Conservation (phyloP, 23 tunicate genomes). For the Halocynthia aurantium region DNA sequence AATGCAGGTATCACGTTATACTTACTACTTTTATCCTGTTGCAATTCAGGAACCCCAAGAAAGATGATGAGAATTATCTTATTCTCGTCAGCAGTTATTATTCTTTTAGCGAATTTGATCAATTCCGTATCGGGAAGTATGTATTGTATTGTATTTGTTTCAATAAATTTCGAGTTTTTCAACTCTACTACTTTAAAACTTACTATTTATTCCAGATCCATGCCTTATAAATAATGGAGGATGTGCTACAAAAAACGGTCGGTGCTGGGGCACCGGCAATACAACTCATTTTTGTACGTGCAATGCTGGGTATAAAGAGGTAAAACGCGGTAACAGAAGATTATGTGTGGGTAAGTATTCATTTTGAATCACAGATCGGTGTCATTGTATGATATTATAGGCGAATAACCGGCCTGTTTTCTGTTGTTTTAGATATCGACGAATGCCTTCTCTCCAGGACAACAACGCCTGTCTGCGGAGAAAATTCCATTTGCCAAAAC, state of each 20-base stretch:
- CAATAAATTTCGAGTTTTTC: too few species aligned
- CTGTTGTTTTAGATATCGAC: slow-evolving; percentile 9
- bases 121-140: too few species aligned
- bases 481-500: slow-evolving; percentile 21
- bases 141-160: too few species aligned
- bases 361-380: not conserved
- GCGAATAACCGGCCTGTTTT: not conserved
- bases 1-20: too few species aligned
- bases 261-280: slow-evolving; percentile 14
- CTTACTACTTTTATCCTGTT: too few species aligned
- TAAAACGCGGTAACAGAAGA: not conserved
- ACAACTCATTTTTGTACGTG: slow-evolving; percentile 15
- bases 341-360: slow-evolving; percentile 11
- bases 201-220: slow-evolving; percentile 2
- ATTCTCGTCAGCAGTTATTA: too few species aligned
- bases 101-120: too few species aligned
- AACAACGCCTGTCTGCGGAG: slow-evolving; percentile 4
- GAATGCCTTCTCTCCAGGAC: not conserved
- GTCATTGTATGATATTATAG: not conserved
- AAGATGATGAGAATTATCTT: too few species aligned
- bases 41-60: too few species aligned
- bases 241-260: slow-evolving; percentile 6
- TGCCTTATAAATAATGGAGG: slow-evolving; percentile 7
- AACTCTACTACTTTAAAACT: too few species aligned
- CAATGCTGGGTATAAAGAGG: slow-evolving; percentile 14